Base-by-base conservation (phyloP, 1,140 invertebrate genomes). In the Scaptomyza graminum region DNA sequence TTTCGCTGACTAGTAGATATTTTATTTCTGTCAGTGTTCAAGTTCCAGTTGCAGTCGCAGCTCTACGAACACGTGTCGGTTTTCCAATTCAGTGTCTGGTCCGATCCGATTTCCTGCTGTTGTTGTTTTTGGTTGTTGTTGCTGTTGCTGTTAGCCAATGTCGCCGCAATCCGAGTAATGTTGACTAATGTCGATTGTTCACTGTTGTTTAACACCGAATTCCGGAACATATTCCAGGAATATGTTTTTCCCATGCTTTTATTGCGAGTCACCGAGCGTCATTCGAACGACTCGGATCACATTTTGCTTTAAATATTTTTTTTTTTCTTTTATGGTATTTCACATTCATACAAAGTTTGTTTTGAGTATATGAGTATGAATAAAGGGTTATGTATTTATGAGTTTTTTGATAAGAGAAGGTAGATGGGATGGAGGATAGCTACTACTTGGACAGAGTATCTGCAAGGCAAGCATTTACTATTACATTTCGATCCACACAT, bases 171-270 rank as follows among this genome's bases (percentile, higher is more conserved):
- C 62, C 44, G 78, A 80, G 67, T 60, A 34, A 16, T 64, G 74
- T 69, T 77, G 52, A 52, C 61, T 61, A 63, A 44, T 60, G 60
- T 34, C 62, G 59, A 68, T 74, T 60, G 64, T 57, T 70, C 73
- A 51, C 60, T 78, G 68, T 59, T 82, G 79, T 76, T 83, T 82
- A 85, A 75, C 85, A 85, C 73, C 76, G 75, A 90, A 90, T 89
- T 90, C 87, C 87, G 87, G 87, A 85, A 85, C 79, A 85, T 90
- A 89, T 90, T 90, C 87, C 84, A 78, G 85, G 87, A 90, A 90
- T 68, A 75, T 77, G 74, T 79, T 90, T 90, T 90, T 90, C 87
- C 87, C 87, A 90, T 79, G 85, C 79, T 76, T 70, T 76, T 84
- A 51, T 78, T 73, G 65, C 79, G 64, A 25, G 37, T 37, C 50